Conservation (phyloP, 2,797 vertebrate species). For the Oreortyx pictus region DNA sequence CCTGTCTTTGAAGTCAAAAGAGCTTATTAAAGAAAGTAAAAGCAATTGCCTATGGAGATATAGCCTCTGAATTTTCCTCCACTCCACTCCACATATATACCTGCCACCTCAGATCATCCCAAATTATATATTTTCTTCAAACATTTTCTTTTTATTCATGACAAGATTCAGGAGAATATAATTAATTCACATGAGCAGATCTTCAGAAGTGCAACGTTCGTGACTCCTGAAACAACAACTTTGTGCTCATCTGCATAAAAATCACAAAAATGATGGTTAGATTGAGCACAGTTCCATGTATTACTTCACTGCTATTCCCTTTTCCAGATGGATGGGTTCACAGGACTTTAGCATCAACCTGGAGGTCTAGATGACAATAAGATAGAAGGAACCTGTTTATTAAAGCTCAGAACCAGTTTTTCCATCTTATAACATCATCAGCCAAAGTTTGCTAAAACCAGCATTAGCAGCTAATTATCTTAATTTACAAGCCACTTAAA, state of each 20-base stretch:
- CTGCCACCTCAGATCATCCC: neutral
- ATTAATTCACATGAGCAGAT: neutral
- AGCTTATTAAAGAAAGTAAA: neutral
- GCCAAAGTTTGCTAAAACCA: neutral
- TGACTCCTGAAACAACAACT: neutral
- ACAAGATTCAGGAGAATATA: neutral
- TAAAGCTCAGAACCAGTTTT: neutral
- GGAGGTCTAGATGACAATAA: neutral
- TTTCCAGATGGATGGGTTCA: neutral
- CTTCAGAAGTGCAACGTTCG: neutral
- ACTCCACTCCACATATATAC: accelerated
- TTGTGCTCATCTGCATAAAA: neutral
- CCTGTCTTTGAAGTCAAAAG: neutral
- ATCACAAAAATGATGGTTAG: neutral
- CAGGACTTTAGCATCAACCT: neutral
- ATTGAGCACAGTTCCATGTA: neutral
- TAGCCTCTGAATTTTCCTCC: neutral
- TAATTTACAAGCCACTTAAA: neutral
- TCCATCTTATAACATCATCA: neutral
- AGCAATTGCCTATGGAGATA: neutral
- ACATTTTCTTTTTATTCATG: neutral
- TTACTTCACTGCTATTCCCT: neutral
- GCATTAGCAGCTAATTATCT: accelerated
- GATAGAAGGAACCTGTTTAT: neutral
- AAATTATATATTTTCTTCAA: accelerated